Evolutionary conservation across 2,888 invertebrate genomes (phyloP).

Genomic region (Carcina quercana): DNA sequence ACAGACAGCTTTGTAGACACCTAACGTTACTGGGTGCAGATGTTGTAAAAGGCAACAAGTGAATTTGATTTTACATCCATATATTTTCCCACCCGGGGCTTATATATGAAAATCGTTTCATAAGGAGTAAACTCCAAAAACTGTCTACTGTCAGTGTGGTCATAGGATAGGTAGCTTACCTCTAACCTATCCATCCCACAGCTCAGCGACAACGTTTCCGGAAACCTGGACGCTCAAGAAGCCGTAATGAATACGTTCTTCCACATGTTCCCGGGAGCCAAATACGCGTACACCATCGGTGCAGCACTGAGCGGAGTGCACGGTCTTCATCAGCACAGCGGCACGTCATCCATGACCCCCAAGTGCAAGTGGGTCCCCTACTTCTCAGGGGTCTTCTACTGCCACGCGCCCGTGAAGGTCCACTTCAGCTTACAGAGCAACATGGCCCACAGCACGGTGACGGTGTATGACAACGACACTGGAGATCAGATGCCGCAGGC

Average conservation of each 20-base stretch:
- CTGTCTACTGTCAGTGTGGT: no score
- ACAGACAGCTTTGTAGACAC: no score
- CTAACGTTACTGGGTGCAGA: no score
- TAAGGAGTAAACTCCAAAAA: no score
- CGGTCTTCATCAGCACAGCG: conserved; percentile 39
- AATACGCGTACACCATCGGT: conserved; percentile 47
- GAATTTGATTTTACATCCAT: no score
- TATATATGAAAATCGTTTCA: no score
- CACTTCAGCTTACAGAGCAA: conserved; percentile 50
- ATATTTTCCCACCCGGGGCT: no score
- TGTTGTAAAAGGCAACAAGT: no score
- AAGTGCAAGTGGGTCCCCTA: conserved; percentile 57
- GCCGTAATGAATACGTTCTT: conserved; percentile 60
- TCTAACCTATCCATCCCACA: conserved; percentile 15
- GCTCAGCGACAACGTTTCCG: conserved; percentile 51
- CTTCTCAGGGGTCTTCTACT: conserved; percentile 54
- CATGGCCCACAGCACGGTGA: conserved; percentile 31
- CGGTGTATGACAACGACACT: conserved; percentile 53
- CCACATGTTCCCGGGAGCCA: conserved; percentile 43
- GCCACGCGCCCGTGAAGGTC: conserved; percentile 49
- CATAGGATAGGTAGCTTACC: no score
- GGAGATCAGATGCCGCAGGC: conserved; percentile 39
- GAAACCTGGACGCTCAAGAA: conserved; percentile 44
- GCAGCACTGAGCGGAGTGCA: conserved; percentile 47
- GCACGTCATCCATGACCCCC: conserved; percentile 27